phyloP scores from a whole-genome alignment of 2,888 invertebrate species.

The Capitulum mitella region DNA sequence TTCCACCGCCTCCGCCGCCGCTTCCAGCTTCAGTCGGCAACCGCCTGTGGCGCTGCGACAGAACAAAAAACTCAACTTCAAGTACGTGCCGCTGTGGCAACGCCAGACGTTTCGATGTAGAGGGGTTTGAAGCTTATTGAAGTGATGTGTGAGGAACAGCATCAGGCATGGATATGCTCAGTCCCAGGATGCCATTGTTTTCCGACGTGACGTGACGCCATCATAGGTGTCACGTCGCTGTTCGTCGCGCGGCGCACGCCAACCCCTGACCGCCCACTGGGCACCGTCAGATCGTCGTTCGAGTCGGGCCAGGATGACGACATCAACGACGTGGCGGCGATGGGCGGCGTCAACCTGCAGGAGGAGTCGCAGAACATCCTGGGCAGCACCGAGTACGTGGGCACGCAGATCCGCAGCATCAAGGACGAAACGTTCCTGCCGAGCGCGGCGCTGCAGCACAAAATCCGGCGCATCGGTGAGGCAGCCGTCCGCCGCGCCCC shows the following conservation, averaged over 20 bases:
- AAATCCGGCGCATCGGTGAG: constrained; percentile 63
- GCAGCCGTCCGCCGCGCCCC: no score
- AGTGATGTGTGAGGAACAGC: no score
- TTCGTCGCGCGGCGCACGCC: no score
- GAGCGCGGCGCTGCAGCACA: constrained; percentile 64
- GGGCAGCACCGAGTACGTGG: constrained; percentile 80
- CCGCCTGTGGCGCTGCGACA: not conserved
- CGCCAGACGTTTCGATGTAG: no score
- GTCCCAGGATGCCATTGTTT: no score
- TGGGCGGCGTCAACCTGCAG: constrained; percentile 96
- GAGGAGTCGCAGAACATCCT: constrained; percentile 93
- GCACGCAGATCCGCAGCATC: constrained; percentile 80
- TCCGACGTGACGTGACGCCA: no score
- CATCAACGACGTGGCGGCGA: constrained; percentile 96
- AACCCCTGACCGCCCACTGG: not conserved
- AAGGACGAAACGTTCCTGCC: constrained; percentile 86
- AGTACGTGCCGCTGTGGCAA: not conserved
- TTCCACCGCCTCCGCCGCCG: not conserved
- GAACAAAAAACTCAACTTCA: constrained; percentile 15
- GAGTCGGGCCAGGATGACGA: constrained; percentile 63
- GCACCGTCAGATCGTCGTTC: not conserved
- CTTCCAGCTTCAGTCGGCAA: not conserved
- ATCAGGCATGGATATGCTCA: no score
- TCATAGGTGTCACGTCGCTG: no score
- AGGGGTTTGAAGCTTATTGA: no score